phyloP scores from a whole-genome alignment of 2,888 invertebrate species.

The Apamea anceps region DNA sequence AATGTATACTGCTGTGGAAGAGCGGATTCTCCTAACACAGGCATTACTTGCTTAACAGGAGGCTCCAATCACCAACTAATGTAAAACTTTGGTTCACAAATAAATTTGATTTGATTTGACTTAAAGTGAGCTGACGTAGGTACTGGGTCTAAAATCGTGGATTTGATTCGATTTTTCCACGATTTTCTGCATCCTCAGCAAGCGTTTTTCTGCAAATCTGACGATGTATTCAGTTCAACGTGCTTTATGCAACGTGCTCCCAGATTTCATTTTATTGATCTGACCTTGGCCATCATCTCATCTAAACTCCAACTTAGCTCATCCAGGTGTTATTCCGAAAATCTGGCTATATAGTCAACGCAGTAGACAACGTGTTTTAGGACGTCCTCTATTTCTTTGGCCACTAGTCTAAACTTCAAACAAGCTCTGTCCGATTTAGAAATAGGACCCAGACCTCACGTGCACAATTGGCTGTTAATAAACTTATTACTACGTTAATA shows the following conservation, averaged over 20 bases:
- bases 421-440: neutral
- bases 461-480: constrained; percentile 14
- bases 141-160: too few species aligned
- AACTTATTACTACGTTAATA: neutral
- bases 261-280: neutral
- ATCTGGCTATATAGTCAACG: neutral
- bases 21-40: too few species aligned
- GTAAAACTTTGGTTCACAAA: too few species aligned
- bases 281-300: neutral
- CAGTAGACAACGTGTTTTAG: neutral
- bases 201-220: neutral
- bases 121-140: neutral
- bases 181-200: too few species aligned
- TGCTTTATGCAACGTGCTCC: too few species aligned
- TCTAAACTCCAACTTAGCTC: neutral
- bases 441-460: neutral
- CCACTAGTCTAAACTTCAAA: neutral
- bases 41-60: too few species aligned
- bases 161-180: neutral
- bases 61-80: too few species aligned
- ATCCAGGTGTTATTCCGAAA: neutral
- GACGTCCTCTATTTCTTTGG: neutral
- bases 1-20: too few species aligned
- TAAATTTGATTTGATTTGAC: too few species aligned
- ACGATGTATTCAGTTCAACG: neutral